Evolutionary conservation across 2,888 invertebrate species (phyloP).

Genomic region (Drosophila merina): DNA sequence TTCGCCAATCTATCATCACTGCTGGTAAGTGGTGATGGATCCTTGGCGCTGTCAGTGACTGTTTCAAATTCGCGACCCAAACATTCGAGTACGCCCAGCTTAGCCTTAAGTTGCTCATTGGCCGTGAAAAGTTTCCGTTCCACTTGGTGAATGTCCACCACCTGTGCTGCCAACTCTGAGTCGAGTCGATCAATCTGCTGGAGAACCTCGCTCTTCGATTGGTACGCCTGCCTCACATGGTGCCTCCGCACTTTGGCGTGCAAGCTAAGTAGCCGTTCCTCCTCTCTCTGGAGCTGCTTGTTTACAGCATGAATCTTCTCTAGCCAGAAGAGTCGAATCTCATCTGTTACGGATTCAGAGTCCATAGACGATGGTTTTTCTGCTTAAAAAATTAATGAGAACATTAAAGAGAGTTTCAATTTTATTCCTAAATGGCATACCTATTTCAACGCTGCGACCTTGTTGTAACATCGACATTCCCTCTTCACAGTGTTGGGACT

Average conservation of each 20-base stretch:
- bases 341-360: conserved; percentile 43
- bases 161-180: conserved; percentile 85
- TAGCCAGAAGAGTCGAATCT: conserved; percentile 87
- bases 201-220: conserved; percentile 76
- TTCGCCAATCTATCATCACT: conserved; percentile 15
- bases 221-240: conserved; percentile 76
- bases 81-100: conserved; percentile 85
- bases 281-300: conserved; percentile 89
- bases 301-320: conserved; percentile 90
- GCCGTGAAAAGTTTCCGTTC: conserved; percentile 85
- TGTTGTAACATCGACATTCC: not conserved
- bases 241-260: conserved; percentile 87
- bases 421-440: not conserved
- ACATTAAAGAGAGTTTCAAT: not conserved
- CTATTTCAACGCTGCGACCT: not conserved
- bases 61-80: conserved; percentile 85
- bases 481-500: not conserved
- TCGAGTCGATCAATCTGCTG: conserved; percentile 84
- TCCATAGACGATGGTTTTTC: not conserved
- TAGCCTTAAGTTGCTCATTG: conserved; percentile 85
- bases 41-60: not conserved
- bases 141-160: conserved; percentile 85
- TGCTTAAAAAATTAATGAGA: not conserved
- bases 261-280: conserved; percentile 89
- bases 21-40: conserved; percentile 1